A percentile compares a stretch with the other conserved stretches of the same genome.
Evolutionary conservation across 2,888 invertebrate species (phyloP).

Genomic region (Microplitis deprimator): DNA sequence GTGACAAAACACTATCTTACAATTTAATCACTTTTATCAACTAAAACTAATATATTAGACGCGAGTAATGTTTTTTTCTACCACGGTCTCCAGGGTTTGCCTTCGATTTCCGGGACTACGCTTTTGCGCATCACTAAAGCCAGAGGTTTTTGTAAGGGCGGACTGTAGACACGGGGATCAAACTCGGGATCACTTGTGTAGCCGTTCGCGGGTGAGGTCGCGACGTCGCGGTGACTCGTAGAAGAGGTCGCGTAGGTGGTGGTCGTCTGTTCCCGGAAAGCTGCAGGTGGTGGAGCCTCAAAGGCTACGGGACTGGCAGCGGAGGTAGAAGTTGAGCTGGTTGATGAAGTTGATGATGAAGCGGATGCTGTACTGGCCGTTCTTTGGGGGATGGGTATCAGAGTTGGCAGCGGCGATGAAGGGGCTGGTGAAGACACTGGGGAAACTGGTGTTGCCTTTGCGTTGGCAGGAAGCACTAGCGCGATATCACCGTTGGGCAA

Average conservation of each 20-base stretch:
- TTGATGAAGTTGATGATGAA: constrained; percentile 75
- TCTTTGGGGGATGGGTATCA: constrained; percentile 83
- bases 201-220: constrained; percentile 68
- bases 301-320: constrained; percentile 72
- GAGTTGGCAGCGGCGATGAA: constrained; percentile 76
- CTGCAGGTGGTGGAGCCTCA: constrained; percentile 73
- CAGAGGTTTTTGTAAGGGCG: constrained; percentile 76
- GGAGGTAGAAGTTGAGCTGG: constrained; percentile 70
- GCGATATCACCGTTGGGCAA: constrained; percentile 88
- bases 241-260: constrained; percentile 54
- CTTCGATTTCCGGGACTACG: constrained; percentile 75
- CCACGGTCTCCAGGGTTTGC: constrained; percentile 89
- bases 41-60: background rate
- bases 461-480: constrained; percentile 81
- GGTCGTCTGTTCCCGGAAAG: constrained; percentile 69
- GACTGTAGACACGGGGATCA: constrained; percentile 69
- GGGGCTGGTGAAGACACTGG: constrained; percentile 70
- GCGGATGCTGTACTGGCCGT: constrained; percentile 82
- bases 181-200: constrained; percentile 69
- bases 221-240: constrained; percentile 73
- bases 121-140: constrained; percentile 82
- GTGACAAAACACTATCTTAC: constrained; percentile 5
- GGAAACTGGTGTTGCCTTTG: constrained; percentile 71
- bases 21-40: background rate
- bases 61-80: constrained; percentile 60